Base-by-base conservation (phyloP, 1,140 invertebrate species). In the Listronotus bonariensis region DNA sequence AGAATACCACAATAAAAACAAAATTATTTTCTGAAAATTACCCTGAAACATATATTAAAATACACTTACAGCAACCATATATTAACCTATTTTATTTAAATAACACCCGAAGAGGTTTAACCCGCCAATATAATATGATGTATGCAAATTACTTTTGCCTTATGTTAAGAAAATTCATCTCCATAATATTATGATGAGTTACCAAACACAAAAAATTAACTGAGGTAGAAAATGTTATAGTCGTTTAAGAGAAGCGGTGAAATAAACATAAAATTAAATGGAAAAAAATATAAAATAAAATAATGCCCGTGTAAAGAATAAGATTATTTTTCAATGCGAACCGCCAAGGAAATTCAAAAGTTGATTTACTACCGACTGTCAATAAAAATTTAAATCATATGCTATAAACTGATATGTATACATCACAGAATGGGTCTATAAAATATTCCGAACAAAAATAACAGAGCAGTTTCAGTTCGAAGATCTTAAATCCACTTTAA, bases 381-480 rank as follows among this genome's bases (percentile, higher is more conserved):
- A 70, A 69, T 72, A 73, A 73, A 74, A 74, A 74, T 74, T 74
- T 69, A 74, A 74, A 73, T 74, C 71, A 72, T 74, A 72, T 53
- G 68, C 70, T 73, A 74, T 74, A 74, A 74, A 74, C 67, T 70
- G 70, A 71, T 73, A 72, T 69, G 57, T 67, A 71, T 73, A 72
- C 71, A 61, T 67, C 70, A 67, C 31, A 18, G 65, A 68, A 57
- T 14, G 57, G 20, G 65, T 55, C 65, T 69, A 69, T 72, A 71
- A 72, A 74, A 68, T 32, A 17, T 43, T 43, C 17, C 46, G 56
- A 57, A 61, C 57, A 64, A 61, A 69, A 59, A 57, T 52, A 57
- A 49, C 12, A 26, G 32, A 45, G 32, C 15, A 17, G 31, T 38
- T 46, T 36, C 49, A 49, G 18, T 42, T 40, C 43, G 8, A 12